Base-by-base conservation (phyloP, 2,888 invertebrate genomes). In the Cordilura impudica region DNA sequence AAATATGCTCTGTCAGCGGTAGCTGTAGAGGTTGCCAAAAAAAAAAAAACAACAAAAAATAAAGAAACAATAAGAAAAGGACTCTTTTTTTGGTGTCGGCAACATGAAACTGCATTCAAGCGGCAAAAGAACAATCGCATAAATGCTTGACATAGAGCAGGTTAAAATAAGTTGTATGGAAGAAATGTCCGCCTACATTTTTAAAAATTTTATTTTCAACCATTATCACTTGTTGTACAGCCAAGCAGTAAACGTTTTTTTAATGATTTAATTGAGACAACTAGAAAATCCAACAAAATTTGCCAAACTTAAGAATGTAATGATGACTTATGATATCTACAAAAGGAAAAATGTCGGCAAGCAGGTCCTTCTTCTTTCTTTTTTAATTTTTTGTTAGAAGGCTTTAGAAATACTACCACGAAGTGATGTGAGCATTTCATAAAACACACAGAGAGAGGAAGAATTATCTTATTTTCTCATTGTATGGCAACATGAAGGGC, bases 401-500 rank as follows among this genome's bases (percentile, higher is more conserved):
- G 35, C 35, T 54, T 47, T 58, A 56, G 29, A 47, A 54, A 23
- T 61, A 61, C 61, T 69, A 35, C 45, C 12, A 23, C 61, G 49
- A 49, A 23, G 56, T 43, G 47, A 54, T 54, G 12, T 29, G 23
- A 5, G 6, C n/a, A n/a, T n/a, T n/a, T n/a, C n/a, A n/a, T n/a
- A n/a, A n/a, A 51, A 47, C 35, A 39, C 14, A 54, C 8, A 61
- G 67, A 47, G 26, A 47, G 47, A 53, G 12, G n/a, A 12, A 39
- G 10, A 49, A 12, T n/a, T 16, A 47, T 21, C 4, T n/a, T 51
- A 23, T 49, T 49, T 72, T 67, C 12, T 51, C 67, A 67, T 67
- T 79, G 79, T 79, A 72, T 79, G 79, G 71, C 83, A 81, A 82
- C 83, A 81, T 67, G 73, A 81, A 79, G 82, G 83, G 81, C 82